A percentile compares a stretch with the other conserved stretches of the same genome.
Evolutionary conservation across 1,140 invertebrate species (phyloP).

Genomic region (Drosophila pachea): DNA sequence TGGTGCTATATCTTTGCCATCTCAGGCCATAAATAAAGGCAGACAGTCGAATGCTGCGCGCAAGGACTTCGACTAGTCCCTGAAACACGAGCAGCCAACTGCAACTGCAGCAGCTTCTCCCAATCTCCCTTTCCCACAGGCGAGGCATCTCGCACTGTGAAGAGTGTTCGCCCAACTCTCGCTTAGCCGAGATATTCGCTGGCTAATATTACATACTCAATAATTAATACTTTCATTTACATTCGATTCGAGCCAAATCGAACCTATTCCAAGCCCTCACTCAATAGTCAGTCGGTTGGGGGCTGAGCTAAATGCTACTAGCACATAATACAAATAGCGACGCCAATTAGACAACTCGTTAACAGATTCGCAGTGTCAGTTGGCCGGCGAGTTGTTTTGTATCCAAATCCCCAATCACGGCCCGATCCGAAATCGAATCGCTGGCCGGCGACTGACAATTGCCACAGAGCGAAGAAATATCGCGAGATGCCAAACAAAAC

Average conservation of each 20-base stretch:
- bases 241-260: no score
- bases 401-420: not conserved
- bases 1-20: conserved; percentile 75
- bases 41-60: conserved; percentile 69
- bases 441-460: conserved; percentile 20
- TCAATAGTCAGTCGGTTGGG: no score
- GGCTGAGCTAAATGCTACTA: not conserved
- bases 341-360: conserved; percentile 51
- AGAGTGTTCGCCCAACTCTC: not conserved
- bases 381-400: not conserved
- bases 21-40: conserved; percentile 72
- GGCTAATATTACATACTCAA: not conserved
- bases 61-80: conserved; percentile 38
- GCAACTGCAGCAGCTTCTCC: conserved; percentile 11
- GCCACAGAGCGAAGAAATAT: conserved; percentile 40
- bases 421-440: conserved; percentile 22
- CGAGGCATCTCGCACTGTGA: conserved; percentile 51
- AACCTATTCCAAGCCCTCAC: no score
- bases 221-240: no score
- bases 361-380: conserved; percentile 32
- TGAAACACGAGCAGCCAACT: conserved; percentile 60
- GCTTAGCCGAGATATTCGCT: conserved; percentile 7
- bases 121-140: conserved; percentile 9
- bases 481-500: conserved; percentile 54
- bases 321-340: conserved; percentile 27